phyloP scores from a whole-genome alignment of 2,113 vertebrate species.

The Osmerus eperlanus region DNA sequence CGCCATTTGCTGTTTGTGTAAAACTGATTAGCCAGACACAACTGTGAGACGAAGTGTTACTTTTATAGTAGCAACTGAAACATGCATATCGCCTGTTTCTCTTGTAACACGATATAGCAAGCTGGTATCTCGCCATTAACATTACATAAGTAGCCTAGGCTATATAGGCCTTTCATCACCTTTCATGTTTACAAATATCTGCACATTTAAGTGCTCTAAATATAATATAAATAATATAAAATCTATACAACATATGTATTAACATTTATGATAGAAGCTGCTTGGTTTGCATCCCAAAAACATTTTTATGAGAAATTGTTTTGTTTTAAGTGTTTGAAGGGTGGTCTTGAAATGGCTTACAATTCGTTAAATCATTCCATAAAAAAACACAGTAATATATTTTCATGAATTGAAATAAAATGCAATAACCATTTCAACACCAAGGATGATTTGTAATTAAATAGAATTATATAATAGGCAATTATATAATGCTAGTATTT shows the following conservation, averaged over 20 bases:
- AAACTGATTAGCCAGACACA: conserved; percentile 93
- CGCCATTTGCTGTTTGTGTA: conserved; percentile 94
- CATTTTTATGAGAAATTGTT: not conserved
- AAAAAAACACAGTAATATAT: not conserved
- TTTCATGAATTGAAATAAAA: not conserved
- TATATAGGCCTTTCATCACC: too few species aligned
- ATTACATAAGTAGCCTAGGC: not conserved
- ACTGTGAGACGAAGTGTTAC: conserved; percentile 84
- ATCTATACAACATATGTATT: too few species aligned
- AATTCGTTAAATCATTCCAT: not conserved
- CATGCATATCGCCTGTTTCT: conserved; percentile 63
- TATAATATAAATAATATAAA: not conserved
- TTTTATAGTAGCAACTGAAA: conserved; percentile 75
- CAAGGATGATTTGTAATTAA: too few species aligned
- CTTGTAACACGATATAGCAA: conserved; percentile 57
- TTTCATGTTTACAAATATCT: too few species aligned
- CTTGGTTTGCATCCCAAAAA: too few species aligned
- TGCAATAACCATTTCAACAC: too few species aligned
- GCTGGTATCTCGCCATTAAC: not conserved
- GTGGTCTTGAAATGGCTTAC: not conserved
- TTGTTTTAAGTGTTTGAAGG: not conserved
- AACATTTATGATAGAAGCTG: too few species aligned
- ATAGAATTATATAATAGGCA: too few species aligned
- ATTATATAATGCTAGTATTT: too few species aligned
- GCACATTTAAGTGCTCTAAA: not conserved